phyloP scores from a whole-genome alignment of 2,888 invertebrate species.

The Hermaeophaga mercurialis region DNA sequence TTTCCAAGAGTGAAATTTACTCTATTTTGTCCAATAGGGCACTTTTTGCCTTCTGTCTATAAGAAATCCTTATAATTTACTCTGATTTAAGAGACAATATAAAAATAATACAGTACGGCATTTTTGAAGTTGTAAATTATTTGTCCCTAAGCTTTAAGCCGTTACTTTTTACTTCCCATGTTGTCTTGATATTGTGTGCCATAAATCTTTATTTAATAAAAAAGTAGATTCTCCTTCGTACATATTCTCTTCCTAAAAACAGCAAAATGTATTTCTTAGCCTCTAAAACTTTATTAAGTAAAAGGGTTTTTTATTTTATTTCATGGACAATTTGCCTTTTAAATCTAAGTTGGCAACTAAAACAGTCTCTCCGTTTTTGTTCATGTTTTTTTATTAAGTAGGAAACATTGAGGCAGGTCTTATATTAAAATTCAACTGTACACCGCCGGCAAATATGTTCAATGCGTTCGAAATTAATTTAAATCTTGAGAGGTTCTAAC shows the following conservation, averaged over 20 bases:
- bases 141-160: not conserved
- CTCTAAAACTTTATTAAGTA: not conserved
- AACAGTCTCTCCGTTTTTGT: too few species aligned
- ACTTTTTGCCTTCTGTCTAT: too few species aligned
- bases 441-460: not conserved
- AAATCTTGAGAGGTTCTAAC: slow-evolving; percentile 4
- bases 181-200: slow-evolving; percentile 5
- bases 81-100: too few species aligned
- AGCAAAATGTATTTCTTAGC: not conserved
- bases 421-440: too few species aligned
- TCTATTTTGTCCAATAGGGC: not conserved
- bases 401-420: too few species aligned
- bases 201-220: slow-evolving; percentile 10
- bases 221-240: slow-evolving; percentile 7
- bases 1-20: too few species aligned
- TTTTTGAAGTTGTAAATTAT: slow-evolving; percentile 1
- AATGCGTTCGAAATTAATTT: slow-evolving; percentile 9
- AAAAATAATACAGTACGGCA: too few species aligned
- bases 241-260: slow-evolving; percentile 4
- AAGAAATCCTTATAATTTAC: too few species aligned
- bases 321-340: too few species aligned
- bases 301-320: too few species aligned
- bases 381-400: too few species aligned
- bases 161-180: slow-evolving; percentile 7
- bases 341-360: too few species aligned